Percentiles rank a stretch among this genome's conserved stretches.
Conservation (phyloP, 1,140 invertebrate genomes). For the Lordiphosa stackelbergi region DNA sequence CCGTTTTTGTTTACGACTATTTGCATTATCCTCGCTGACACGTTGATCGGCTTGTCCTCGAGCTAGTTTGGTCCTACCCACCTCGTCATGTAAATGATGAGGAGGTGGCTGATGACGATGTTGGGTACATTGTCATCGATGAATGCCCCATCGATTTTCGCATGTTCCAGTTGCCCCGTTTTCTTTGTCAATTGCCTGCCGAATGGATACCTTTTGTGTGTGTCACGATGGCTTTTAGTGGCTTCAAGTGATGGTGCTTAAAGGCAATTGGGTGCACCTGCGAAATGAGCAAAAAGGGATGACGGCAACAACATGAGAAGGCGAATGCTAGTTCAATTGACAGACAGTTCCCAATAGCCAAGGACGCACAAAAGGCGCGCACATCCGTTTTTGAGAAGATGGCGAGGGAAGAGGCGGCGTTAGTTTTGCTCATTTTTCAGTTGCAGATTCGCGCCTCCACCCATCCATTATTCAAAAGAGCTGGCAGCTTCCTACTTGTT, state of each 20-base stretch:
- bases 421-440: slow-evolving; percentile 69
- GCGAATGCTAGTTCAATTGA: slow-evolving; percentile 50
- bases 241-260: slow-evolving; percentile 59
- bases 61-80: slow-evolving; percentile 7
- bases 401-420: neutral
- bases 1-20: slow-evolving; percentile 35
- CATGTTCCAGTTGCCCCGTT: slow-evolving; percentile 15
- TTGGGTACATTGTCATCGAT: slow-evolving; percentile 33
- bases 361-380: slow-evolving; percentile 44
- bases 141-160: slow-evolving; percentile 26
- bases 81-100: slow-evolving; percentile 26
- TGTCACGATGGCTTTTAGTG: slow-evolving; percentile 34
- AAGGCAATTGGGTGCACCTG: slow-evolving; percentile 34
- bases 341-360: slow-evolving; percentile 42
- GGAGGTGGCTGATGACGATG: slow-evolving; percentile 21
- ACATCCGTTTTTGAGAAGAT: slow-evolving; percentile 4
- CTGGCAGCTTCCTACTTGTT: slow-evolving; percentile 63
- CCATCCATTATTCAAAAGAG: slow-evolving; percentile 64
- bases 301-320: slow-evolving; percentile 24
- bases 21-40: slow-evolving; percentile 53
- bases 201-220: slow-evolving; percentile 36
- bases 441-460: slow-evolving; percentile 20
- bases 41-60: slow-evolving; percentile 40
- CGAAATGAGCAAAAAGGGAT: slow-evolving; percentile 40
- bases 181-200: slow-evolving; percentile 44